Base-by-base conservation (phyloP, 2,113 vertebrate genomes). In the Leptosomus discolor region DNA sequence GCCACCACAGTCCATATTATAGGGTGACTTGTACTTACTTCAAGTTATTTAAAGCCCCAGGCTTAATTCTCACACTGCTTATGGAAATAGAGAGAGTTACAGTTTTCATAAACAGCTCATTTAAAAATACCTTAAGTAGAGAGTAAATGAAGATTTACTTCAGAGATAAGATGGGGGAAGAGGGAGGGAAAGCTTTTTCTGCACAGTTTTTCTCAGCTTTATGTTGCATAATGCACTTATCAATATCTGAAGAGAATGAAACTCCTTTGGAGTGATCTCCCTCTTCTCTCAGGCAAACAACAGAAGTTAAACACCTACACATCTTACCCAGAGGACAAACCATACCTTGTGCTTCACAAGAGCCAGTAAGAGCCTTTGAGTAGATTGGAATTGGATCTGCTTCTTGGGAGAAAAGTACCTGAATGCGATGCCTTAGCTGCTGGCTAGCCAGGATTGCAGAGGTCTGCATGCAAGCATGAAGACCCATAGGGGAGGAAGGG, bases 391-490 rank as follows among this genome's bases (percentile, higher is more conserved):
- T 0, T 39, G 56, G 39, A 85, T 43, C 30, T 64, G 36, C 17
- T 75, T 30, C 63, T 85, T 5, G 2, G 65, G 30, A 64, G 16
- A 89, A 43, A 64, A 37, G 8, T 16, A 27, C 27, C 50, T 21
- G 32, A 0, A 0, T n/a, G 24, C 21, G 17, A 9, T 34, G 12
- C 19, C 30, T 61, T 30, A 74, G 39, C 73, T 89, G 32, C 63
- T 77, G 39, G 26, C 36, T 57, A 43, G 34, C 17, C 1, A 1
- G 36, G 34, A 23, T 34, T 80, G 51, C 21, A 50, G 37, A 56
- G 23, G 4, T 60, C 87, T 78, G 61, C 36, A 60, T 0, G 2
- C 1, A 2, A 41, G 5, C 8, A 21, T 17, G 56, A 73, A 75
- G 51, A 68, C 6, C 24, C 48, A 30, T 12, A 60, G 19, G 4